Evolutionary conservation across 2,113 vertebrate species (phyloP).

Genomic region (Spea multiplicata): DNA sequence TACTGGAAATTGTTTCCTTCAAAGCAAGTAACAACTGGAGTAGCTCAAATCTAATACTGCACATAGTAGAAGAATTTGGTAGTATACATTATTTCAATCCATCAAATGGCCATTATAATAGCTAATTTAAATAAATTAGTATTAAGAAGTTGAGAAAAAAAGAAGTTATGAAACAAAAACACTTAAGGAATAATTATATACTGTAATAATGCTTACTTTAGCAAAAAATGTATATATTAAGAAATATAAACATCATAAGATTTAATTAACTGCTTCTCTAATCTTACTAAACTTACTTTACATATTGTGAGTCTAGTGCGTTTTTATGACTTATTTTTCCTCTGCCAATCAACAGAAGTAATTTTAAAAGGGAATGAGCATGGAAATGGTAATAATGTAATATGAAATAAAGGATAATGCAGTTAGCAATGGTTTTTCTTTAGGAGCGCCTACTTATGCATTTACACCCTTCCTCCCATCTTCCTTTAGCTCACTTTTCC

Average conservation of each 20-base stretch:
- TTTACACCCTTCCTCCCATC: too few relatives aligned
- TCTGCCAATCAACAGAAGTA: too few relatives aligned
- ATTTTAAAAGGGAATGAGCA: too few relatives aligned
- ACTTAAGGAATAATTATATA: neutral
- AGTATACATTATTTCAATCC: constrained; percentile 26
- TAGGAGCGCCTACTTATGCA: too few relatives aligned
- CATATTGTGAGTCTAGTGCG: too few relatives aligned
- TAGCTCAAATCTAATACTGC: constrained; percentile 26
- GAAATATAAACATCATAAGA: neutral
- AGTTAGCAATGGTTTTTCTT: too few relatives aligned
- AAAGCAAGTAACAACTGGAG: constrained; percentile 12
- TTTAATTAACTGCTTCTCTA: neutral
- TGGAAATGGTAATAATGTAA: too few relatives aligned
- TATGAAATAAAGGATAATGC: too few relatives aligned
- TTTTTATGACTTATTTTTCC: too few relatives aligned
- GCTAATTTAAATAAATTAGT: constrained; percentile 27
- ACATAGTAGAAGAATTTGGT: constrained; percentile 4
- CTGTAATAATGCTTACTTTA: neutral
- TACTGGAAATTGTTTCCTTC: constrained; percentile 41
- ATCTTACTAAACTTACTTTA: too few relatives aligned
- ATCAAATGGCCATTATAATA: constrained; percentile 9
- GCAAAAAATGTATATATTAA: neutral
- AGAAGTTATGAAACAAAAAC: neutral
- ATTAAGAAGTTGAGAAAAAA: constrained; percentile 19
- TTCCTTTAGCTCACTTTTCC: too few relatives aligned